Evolutionary conservation across 2,113 vertebrate genomes (phyloP).

Genomic region (Macquaria ambigua): DNA sequence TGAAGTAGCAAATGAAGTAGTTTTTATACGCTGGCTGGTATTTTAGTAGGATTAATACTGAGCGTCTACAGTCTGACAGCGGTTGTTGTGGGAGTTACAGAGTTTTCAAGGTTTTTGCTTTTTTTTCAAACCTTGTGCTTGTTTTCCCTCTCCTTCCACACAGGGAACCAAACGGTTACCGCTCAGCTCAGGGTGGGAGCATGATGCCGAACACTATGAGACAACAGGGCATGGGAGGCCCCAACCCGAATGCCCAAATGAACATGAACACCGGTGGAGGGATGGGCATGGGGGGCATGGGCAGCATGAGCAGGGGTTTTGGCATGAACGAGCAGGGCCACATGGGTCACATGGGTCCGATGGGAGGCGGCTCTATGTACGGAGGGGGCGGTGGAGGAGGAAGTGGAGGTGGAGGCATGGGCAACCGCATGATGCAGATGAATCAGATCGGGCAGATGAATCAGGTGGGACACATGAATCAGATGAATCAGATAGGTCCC

Average conservation of each 20-base stretch:
- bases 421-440: slow-evolving; percentile 81
- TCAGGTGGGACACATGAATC: slow-evolving; percentile 77
- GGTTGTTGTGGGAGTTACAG: neutral
- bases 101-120: slow-evolving; percentile 18
- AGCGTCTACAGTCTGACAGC: slow-evolving; percentile 13
- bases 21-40: slow-evolving; percentile 48
- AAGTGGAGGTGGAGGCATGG: slow-evolving; percentile 70
- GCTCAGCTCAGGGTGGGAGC: slow-evolving; percentile 87
- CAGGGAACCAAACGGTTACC: slow-evolving; percentile 95
- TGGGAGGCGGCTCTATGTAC: slow-evolving; percentile 79
- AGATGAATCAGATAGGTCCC: slow-evolving; percentile 78
- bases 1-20: slow-evolving; percentile 63
- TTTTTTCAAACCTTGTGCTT: slow-evolving; percentile 18
- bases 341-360: slow-evolving; percentile 81
- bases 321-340: slow-evolving; percentile 84
- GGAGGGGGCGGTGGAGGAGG: slow-evolving; percentile 73
- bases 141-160: slow-evolving; percentile 34
- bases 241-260: slow-evolving; percentile 86
- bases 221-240: slow-evolving; percentile 85
- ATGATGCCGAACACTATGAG: slow-evolving; percentile 84
- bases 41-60: slow-evolving; percentile 27
- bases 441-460: slow-evolving; percentile 76
- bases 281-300: slow-evolving; percentile 81
- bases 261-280: slow-evolving; percentile 87
- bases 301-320: slow-evolving; percentile 81